These are phyloP conservation scores for Venturia canescens DNA, from an alignment of 1,140 invertebrate genomes.

Conservation along the genomic window DNA sequence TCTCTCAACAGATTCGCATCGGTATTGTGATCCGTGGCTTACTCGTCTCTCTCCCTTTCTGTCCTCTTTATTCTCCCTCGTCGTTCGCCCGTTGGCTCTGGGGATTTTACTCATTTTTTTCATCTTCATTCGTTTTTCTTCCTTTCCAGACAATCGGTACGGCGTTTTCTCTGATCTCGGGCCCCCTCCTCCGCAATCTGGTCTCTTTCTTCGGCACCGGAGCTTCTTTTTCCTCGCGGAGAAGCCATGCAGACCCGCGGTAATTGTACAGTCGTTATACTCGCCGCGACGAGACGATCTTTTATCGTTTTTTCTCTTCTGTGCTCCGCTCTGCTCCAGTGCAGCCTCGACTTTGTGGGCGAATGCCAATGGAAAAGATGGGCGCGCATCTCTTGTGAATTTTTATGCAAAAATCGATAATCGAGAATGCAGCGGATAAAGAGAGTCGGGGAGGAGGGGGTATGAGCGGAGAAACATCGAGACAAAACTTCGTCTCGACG, in stretches of 20 bases:
- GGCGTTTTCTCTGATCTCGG: constrained; percentile 1
- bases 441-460: background rate
- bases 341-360: constrained; percentile 1
- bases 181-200: too few species aligned
- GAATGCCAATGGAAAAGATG: constrained; percentile 8
- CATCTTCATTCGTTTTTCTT: constrained; percentile 48
- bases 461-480: background rate
- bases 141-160: constrained; percentile 49
- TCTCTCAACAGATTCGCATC: background rate
- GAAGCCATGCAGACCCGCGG: constrained; percentile 33
- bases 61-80: background rate
- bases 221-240: background rate
- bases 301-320: background rate
- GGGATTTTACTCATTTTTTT: constrained; percentile 19
- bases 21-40: background rate
- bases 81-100: constrained; percentile 16
- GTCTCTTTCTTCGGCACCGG: too few species aligned
- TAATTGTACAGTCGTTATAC: constrained; percentile 45
- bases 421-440: constrained; percentile 13
- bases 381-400: constrained; percentile 29
- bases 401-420: constrained; percentile 37
- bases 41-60: background rate
- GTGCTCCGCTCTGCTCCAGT: too few species aligned
- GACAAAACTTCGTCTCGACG: constrained; percentile 25
- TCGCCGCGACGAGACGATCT: constrained; percentile 27